Evolutionary conservation across 2,888 invertebrate species (phyloP).

Genomic region (Ariolimax columbianus): DNA sequence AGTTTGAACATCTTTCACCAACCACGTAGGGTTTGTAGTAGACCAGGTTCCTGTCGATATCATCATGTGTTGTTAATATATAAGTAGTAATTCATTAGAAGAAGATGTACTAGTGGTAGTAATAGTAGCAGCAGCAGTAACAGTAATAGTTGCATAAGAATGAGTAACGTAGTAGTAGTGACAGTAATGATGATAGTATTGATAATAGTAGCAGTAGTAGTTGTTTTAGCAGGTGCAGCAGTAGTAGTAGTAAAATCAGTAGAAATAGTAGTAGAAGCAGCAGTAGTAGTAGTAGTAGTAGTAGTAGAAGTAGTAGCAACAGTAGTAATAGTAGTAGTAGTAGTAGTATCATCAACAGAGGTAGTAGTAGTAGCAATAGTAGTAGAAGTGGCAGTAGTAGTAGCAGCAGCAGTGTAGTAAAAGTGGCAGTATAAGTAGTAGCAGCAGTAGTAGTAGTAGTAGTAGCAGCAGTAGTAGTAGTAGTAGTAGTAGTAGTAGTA

Average conservation of each 20-base stretch:
- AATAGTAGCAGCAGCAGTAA: background rate
- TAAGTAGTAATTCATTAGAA: too few species aligned
- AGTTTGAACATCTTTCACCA: background rate
- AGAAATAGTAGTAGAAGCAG: too few species aligned
- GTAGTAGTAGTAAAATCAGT: background rate
- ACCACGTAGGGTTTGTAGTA: constrained; percentile 14
- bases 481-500: background rate
- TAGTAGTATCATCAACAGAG: too few species aligned
- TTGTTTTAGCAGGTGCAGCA: background rate
- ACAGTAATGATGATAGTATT: background rate
- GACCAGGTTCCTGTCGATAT: background rate
- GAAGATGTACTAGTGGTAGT: too few species aligned
- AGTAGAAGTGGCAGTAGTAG: background rate
- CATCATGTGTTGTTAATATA: background rate
- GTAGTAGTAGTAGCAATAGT: background rate
- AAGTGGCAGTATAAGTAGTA: too few species aligned
- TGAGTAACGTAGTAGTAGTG: too few species aligned
- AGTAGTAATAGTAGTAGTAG: background rate
- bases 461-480: background rate
- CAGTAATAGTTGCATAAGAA: too few species aligned
- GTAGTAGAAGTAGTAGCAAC: background rate
- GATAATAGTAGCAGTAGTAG: background rate
- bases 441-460: too few species aligned
- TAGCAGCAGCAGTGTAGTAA: background rate
- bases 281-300: background rate